phyloP scores from a whole-genome alignment of 2,888 invertebrate genomes.

The Seira ritae region DNA sequence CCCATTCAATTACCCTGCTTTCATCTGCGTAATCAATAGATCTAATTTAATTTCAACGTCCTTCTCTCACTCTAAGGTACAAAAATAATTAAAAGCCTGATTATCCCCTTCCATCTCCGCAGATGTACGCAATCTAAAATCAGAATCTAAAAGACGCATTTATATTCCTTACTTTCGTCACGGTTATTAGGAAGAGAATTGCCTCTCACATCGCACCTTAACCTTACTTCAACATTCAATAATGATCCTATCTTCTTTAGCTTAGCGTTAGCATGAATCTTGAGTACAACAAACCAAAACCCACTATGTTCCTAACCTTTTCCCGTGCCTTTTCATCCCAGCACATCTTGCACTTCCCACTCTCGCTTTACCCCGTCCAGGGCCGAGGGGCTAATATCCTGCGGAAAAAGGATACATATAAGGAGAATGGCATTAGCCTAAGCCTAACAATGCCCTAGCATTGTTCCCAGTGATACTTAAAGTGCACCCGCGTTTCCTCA shows the following conservation, averaged over 20 bases:
- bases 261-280: neutral
- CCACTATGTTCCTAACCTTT: neutral
- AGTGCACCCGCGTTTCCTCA: neutral
- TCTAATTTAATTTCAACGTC: neutral
- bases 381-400: neutral
- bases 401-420: neutral
- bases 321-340: neutral
- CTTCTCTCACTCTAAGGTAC: no score
- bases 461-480: neutral
- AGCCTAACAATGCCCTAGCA: no score
- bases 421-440: neutral
- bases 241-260: neutral
- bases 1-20: neutral
- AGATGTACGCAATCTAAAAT: neutral
- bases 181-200: no score
- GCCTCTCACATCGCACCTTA: neutral
- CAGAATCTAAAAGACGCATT: no score
- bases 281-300: no score
- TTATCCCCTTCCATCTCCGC: neutral
- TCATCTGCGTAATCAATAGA: neutral
- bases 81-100: neutral
- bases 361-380: neutral
- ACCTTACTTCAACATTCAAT: neutral
- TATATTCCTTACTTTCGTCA: no score
- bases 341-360: neutral